A percentile compares a stretch with the other conserved stretches of the same genome.
Conservation (phyloP, 2,797 vertebrate genomes). For the Thamnophis elegans region DNA sequence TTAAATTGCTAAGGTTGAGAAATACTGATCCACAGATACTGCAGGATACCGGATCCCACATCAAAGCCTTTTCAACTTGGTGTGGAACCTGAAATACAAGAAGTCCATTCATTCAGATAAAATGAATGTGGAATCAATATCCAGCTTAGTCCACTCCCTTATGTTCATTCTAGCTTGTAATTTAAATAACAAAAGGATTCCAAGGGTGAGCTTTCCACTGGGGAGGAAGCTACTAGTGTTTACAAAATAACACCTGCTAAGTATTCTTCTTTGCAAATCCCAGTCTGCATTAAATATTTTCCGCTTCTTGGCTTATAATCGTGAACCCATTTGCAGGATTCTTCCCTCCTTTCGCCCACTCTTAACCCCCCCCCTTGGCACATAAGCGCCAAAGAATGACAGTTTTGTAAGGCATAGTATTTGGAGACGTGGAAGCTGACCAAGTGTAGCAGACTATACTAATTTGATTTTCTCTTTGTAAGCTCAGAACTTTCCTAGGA, state of each 20-base stretch:
- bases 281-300: slow-evolving; percentile 21
- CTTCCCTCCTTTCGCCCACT: neutral
- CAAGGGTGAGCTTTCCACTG: neutral
- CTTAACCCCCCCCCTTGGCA: neutral
- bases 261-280: slow-evolving; percentile 22
- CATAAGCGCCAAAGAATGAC: slow-evolving; percentile 19
- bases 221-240: neutral
- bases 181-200: slow-evolving; percentile 17
- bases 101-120: slow-evolving; percentile 39
- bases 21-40: neutral
- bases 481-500: neutral
- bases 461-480: slow-evolving; percentile 25
- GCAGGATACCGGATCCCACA: neutral
- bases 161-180: slow-evolving; percentile 15
- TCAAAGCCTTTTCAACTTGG: slow-evolving; percentile 54
- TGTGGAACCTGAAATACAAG: slow-evolving; percentile 10
- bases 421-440: slow-evolving; percentile 10
- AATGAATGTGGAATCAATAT: slow-evolving; percentile 52
- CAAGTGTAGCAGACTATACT: slow-evolving; percentile 6
- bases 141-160: neutral
- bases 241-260: slow-evolving; percentile 25
- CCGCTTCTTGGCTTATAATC: slow-evolving; percentile 23
- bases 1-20: neutral
- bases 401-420: slow-evolving; percentile 18
- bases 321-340: slow-evolving; percentile 21